Base-by-base conservation (phyloP, 2,797 vertebrate genomes). In the Pseudotriccus pelzelni region DNA sequence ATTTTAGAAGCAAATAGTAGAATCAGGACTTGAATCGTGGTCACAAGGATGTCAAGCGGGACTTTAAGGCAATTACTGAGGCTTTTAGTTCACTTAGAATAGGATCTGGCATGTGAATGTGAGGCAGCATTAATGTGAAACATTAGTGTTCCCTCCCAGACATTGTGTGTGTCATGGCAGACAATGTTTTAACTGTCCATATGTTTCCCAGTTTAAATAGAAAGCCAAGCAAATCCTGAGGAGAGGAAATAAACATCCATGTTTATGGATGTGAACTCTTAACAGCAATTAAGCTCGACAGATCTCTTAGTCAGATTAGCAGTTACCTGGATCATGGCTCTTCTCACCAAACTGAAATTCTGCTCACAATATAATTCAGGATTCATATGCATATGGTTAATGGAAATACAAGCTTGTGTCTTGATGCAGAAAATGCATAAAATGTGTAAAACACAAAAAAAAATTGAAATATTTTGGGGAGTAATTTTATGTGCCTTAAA, bases 11-110 rank as follows among this genome's bases (percentile, higher is more conserved):
- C 50, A 75, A 90, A 68, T 3, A 2, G 55, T 63, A 52, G 69
- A 55, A 23, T 60, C 59, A 81, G 59, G 55, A 43, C 69, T 84
- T 90, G 82, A 39, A 34, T 77, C 1, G 0, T 41, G 58, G 55
- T 84, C 62, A 60, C 46, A 37, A 34, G 46, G 25, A 37, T 53
- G 78, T 89, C 80, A 91, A 53, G 49, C 72, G 49, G 82, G 46
- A 34, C 72, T 94, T 95, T 84, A 84, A 87, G 59, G 64, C 81
- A 89, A 59, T 91, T 89, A 59, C 4, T 67, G 79, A 86, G 69
- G n/a, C 55, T 75, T 90, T 94, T 86, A 55, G 43, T 78, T 91
- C 62, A 41, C 62, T 84, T 75, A 37, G 70, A 62, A 39, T 43
- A 66, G 87, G 58, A 74, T 63, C 47, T 67, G 46, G 27, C 46